Evolutionary conservation across 2,888 invertebrate genomes (phyloP).

Genomic region (Theristus sp.): DNA sequence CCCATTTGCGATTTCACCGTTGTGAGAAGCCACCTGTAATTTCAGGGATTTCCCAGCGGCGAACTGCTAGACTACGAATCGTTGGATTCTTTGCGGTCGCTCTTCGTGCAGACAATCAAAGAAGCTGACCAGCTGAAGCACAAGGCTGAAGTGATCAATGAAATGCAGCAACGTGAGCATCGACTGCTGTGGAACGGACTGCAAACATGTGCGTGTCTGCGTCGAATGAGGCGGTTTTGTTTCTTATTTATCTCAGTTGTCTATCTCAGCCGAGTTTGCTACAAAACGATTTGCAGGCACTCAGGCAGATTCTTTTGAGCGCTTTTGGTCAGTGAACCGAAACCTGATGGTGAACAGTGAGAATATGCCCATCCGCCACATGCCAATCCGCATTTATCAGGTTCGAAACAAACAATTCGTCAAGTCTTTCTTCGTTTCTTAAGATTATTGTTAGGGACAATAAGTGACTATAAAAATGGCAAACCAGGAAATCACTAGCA

Average conservation of each 20-base stretch:
- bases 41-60: constrained; percentile 70
- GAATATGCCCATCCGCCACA: not conserved
- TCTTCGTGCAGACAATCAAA: constrained; percentile 81
- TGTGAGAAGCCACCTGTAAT: constrained; percentile 1
- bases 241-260: constrained; percentile 4
- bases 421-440: too few relatives aligned
- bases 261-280: not conserved
- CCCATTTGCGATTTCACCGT: constrained; percentile 1
- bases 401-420: too few relatives aligned
- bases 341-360: constrained; percentile 64
- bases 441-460: too few relatives aligned
- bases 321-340: constrained; percentile 92
- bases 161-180: constrained; percentile 64
- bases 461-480: too few relatives aligned
- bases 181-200: constrained; percentile 85
- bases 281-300: not conserved
- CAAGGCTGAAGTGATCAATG: constrained; percentile 43
- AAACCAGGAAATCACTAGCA: too few relatives aligned
- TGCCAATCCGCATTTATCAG: too few relatives aligned
- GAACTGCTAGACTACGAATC: constrained; percentile 56
- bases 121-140: constrained; percentile 97
- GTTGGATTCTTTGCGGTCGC: constrained; percentile 74
- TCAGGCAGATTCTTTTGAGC: constrained; percentile 77
- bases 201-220: not conserved
- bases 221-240: not conserved